phyloP scores from a whole-genome alignment of 1,140 invertebrate species.

The Heliconius eleuchia region DNA sequence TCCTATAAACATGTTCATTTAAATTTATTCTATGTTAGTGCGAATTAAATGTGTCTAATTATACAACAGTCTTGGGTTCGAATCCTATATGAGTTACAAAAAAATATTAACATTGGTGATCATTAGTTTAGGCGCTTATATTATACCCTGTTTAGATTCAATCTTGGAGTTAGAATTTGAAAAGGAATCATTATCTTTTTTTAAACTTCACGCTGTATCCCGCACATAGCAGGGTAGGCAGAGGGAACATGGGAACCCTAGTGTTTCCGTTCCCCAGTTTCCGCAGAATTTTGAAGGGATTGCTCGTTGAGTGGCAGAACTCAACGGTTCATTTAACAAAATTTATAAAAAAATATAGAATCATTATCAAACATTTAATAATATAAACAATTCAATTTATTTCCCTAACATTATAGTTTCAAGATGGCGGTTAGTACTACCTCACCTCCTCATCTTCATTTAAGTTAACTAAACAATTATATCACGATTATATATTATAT shows the following conservation, averaged over 20 bases:
- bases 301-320: no score
- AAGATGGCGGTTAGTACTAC: neutral
- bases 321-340: no score
- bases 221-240: no score
- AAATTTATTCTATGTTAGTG: constrained; percentile 3
- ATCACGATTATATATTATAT: neutral
- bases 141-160: no score
- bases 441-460: neutral
- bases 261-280: no score
- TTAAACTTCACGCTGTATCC: no score
- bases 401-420: neutral
- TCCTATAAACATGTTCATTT: constrained; percentile 20
- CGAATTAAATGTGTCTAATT: neutral
- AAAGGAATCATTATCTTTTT: no score
- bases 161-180: no score
- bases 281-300: no score
- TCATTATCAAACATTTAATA: neutral
- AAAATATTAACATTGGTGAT: no score
- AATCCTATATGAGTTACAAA: neutral
- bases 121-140: no score
- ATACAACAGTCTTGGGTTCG: neutral
- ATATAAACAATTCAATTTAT: neutral
- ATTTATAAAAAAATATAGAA: neutral
- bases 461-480: neutral
- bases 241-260: no score